Base-by-base conservation (phyloP, 1,140 invertebrate genomes). In the Drosophila quadrilineata region DNA sequence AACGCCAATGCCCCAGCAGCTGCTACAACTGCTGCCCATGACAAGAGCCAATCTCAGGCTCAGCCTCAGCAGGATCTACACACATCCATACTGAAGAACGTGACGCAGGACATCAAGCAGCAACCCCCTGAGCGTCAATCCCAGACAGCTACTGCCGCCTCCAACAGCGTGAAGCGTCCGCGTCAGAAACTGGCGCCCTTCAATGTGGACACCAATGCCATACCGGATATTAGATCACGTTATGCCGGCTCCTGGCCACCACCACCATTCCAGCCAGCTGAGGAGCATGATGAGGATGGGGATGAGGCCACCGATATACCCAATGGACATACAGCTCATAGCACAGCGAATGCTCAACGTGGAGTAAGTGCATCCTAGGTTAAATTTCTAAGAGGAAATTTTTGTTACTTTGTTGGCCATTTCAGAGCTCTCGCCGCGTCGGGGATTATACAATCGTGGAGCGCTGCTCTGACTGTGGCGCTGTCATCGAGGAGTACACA, bases 401-500 rank as follows among this genome's bases (percentile, higher is more conserved):
- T 9, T 12, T 1, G 9, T 5, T 4, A 43, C 1, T 21, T 1
- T 29, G 9, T 50, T 31, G 10, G 6, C 12, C 8, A 22, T 4
- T 92, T 93, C 92, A 94, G 80, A 94, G 93, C 60, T 90, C 91
- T 8, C 92, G 93, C 46, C 89, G 94, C 6, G 92, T 94, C 40
- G 94, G 94, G 0, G 94, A 95, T 48, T 94, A 95, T 50, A 94
- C 93, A 59, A 91, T 94, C 40, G 92, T 92, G 63, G 92, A 94
- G 40, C 91, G 93, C 89, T 93, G 90, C 82, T 93, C 94, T 2
- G 95, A 97, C 88, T 97, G 96, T 89, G 96, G 96, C 33, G 92
- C 93, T 49, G 88, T 94, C 1, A 93, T 95, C 70, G 98, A 99
- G 91, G 95, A 97, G 84, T 99, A 99, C 89, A 97, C 95, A 69